A percentile compares a stretch with the other conserved stretches of the same genome.
Evolutionary conservation across 2,113 vertebrate genomes (phyloP).

Genomic region (Reinhardtius hippoglossoides): DNA sequence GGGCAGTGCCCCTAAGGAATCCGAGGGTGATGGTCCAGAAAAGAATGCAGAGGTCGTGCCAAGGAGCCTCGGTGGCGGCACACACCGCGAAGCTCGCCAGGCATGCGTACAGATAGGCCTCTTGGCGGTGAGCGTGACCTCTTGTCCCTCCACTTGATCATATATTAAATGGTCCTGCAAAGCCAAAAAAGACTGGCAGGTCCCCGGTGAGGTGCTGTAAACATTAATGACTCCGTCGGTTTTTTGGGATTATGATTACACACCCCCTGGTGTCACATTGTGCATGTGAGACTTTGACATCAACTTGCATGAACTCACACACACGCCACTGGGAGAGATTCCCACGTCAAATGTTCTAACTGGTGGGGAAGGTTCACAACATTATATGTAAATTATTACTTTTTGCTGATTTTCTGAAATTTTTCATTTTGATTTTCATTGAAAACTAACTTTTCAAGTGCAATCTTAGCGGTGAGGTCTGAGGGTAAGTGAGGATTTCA

Average conservation of each 20-base stretch:
- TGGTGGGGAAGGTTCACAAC: too few species aligned
- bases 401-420: not conserved
- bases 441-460: too few species aligned
- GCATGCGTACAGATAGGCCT: constrained; percentile 50
- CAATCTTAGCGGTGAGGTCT: too few species aligned
- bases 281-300: not conserved
- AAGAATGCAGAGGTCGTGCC: constrained; percentile 72
- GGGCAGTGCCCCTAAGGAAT: constrained; percentile 75
- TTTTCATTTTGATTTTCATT: too few species aligned
- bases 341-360: not conserved
- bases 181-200: constrained; percentile 30
- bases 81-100: constrained; percentile 51
- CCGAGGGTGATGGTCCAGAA: constrained; percentile 73
- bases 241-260: constrained; percentile 41
- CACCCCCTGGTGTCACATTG: not conserved
- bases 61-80: constrained; percentile 65
- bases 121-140: constrained; percentile 54
- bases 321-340: not conserved
- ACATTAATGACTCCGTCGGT: constrained; percentile 32
- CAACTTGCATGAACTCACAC: not conserved
- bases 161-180: constrained; percentile 22
- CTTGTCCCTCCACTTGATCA: constrained; percentile 49
- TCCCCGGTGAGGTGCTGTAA: constrained; percentile 9
- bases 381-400: not conserved
- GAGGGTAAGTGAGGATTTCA: too few species aligned